Evolutionary conservation across 1,140 invertebrate genomes (phyloP).

Genomic region (Campodea augens): DNA sequence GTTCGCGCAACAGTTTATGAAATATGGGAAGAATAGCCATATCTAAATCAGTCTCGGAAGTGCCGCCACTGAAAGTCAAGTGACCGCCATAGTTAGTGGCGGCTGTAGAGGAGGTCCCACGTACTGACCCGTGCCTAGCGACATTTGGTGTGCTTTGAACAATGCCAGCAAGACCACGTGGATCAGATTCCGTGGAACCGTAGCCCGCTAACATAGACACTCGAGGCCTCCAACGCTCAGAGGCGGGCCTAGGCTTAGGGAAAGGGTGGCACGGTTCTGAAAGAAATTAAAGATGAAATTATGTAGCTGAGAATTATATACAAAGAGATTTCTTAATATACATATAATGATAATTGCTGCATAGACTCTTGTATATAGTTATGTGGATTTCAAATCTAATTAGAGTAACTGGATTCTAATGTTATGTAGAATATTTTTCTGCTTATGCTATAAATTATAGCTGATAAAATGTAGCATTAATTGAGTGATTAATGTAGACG

Average conservation of each 20-base stretch:
- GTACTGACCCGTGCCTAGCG: conserved; percentile 19
- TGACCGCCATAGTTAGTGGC: conserved; percentile 6
- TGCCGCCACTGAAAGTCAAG: conserved; percentile 17
- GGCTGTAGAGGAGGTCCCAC: conserved; percentile 5
- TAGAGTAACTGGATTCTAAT: no score
- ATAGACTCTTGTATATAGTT: no score
- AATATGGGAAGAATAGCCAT: conserved; percentile 74
- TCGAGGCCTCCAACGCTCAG: neutral
- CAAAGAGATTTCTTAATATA: neutral
- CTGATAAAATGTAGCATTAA: no score
- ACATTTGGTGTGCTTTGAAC: conserved; percentile 41
- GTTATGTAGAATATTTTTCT: no score
- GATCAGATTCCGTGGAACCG: no score
- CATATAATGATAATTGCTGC: no score
- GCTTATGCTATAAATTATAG: no score
- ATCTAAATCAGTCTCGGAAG: conserved; percentile 59
- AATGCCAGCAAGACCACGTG: no score
- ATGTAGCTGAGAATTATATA: no score
- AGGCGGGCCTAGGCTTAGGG: conserved; percentile 11
- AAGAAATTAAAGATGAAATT: neutral
- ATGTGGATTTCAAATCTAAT: no score
- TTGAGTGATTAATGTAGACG: no score
- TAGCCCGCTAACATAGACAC: neutral
- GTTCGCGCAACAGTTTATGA: conserved; percentile 65
- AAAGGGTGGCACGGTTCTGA: neutral